Conservation (phyloP, 2,797 vertebrate genomes). For the Limosa lapponica region DNA sequence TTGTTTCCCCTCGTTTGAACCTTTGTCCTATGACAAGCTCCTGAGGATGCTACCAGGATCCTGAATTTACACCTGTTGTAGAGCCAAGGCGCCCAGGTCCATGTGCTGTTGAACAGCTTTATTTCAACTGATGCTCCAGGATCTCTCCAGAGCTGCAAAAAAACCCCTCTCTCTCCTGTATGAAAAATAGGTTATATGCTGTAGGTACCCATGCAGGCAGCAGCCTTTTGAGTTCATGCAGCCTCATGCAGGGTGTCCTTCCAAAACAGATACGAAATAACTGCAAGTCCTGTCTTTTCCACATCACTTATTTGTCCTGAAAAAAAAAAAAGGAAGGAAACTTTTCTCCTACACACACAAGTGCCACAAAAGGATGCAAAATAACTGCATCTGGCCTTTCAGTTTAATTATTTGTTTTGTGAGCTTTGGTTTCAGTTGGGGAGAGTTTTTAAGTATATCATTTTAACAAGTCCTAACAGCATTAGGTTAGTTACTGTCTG, state of each 20-base stretch:
- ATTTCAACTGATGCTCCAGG: neutral
- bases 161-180: accelerated
- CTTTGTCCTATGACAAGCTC: too few species aligned
- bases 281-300: neutral
- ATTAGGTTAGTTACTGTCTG: neutral
- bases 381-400: neutral
- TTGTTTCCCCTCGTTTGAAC: neutral
- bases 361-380: neutral
- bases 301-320: neutral
- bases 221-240: neutral
- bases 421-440: neutral
- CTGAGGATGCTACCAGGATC: neutral
- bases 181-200: neutral
- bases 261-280: neutral
- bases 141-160: neutral
- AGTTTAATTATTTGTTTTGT: neutral
- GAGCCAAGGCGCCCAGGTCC: accelerated
- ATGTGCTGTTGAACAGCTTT: neutral
- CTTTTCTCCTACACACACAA: neutral
- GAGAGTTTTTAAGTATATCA: neutral
- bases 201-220: neutral
- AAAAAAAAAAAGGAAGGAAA: neutral
- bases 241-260: neutral
- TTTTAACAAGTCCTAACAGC: neutral
- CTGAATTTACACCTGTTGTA: neutral